phyloP scores from a whole-genome alignment of 30 jellyfish, hydroid and myxozoan species.

The Aurelia coerulea region DNA sequence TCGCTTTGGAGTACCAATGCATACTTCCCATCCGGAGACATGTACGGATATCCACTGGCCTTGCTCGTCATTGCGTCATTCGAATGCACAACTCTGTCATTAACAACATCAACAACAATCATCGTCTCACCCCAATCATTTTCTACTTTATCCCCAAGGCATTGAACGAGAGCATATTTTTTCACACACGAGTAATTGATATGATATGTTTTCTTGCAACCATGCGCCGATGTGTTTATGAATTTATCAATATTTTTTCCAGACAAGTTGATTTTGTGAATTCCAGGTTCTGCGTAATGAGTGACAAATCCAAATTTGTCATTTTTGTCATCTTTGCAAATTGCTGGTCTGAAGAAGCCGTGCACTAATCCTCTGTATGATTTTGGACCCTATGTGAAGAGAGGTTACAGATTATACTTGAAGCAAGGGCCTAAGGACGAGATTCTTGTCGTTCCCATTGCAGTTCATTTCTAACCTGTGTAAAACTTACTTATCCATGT shows the following conservation, averaged over 20 bases:
- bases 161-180: conserved; percentile 27
- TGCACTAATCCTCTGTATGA: conserved; percentile 10
- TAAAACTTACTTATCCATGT: no score
- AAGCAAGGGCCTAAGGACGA: no score
- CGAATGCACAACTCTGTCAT: conserved; percentile 5
- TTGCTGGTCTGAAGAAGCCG: conserved; percentile 25
- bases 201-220: conserved; percentile 15
- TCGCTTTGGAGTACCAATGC: conserved; percentile 23
- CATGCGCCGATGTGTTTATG: conserved; percentile 26
- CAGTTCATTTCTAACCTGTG: no score
- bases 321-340: conserved; percentile 14
- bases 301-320: conserved; percentile 11
- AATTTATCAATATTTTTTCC: conserved; percentile 11
- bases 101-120: conserved; percentile 11
- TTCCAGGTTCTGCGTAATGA: conserved; percentile 45
- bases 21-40: conserved; percentile 34
- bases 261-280: conserved; percentile 21
- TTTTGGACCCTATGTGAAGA: conserved; percentile 7
- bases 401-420: background rate
- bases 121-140: background rate
- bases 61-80: conserved; percentile 25
- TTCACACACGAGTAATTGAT: conserved; percentile 13
- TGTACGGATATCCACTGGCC: conserved; percentile 29
- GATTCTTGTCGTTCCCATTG: no score
- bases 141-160: conserved; percentile 6